Conservation (phyloP, 2,797 vertebrate species). For the Micrastur ruficollis region DNA sequence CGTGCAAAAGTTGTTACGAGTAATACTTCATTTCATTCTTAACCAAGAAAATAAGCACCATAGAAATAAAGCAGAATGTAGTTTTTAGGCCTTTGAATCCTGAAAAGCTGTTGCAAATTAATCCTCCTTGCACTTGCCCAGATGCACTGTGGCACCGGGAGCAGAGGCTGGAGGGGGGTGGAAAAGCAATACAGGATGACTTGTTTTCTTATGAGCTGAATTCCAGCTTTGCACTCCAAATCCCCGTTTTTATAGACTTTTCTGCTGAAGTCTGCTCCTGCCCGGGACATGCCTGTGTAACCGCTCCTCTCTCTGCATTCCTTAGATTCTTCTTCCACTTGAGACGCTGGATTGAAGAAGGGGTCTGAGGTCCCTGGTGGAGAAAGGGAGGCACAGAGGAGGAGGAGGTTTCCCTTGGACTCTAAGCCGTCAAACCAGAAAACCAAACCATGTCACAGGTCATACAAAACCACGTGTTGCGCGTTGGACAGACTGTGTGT, state of each 20-base stretch:
- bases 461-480: conserved; percentile 80
- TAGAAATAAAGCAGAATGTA: background rate
- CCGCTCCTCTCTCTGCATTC: conserved; percentile 45
- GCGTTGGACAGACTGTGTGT: conserved; percentile 79
- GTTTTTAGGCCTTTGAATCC: background rate
- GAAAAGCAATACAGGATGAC: background rate
- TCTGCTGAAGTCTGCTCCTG: conserved; percentile 18
- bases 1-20: background rate
- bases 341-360: background rate
- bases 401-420: conserved; percentile 2
- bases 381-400: background rate
- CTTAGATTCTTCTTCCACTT: conserved; percentile 28
- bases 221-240: conserved; percentile 8
- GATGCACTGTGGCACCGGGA: background rate
- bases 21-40: background rate
- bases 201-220: background rate
- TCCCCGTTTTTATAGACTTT: background rate
- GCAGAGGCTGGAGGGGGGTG: background rate
- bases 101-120: background rate
- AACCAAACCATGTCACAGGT: conserved; percentile 76
- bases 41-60: background rate
- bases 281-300: conserved; percentile 39
- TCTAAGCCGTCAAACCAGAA: background rate
- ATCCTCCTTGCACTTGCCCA: background rate
- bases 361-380: background rate